These are phyloP conservation scores for Staurois parvus DNA, from an alignment of 2,797 vertebrate genomes.

Conservation along the genomic window DNA sequence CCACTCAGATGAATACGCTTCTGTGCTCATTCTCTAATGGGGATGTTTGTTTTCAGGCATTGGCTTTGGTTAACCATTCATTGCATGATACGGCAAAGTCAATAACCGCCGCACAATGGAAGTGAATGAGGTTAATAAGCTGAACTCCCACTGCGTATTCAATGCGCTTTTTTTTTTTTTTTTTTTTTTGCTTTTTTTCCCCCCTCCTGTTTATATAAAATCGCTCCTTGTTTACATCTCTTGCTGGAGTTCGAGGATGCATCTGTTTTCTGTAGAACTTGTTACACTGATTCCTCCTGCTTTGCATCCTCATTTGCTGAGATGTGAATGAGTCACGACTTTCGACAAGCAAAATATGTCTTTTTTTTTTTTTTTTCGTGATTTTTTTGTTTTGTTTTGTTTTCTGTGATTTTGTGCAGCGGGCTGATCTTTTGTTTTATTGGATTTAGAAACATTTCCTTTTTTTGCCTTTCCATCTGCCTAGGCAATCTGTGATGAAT, in stretches of 20 bases:
- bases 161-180: constrained; percentile 4
- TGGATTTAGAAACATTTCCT: not conserved
- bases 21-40: constrained; percentile 33
- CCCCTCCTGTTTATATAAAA: constrained; percentile 18
- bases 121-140: constrained; percentile 23
- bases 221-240: constrained; percentile 25
- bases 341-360: constrained; percentile 22
- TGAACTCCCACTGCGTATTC: constrained; percentile 5
- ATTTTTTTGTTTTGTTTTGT: no score
- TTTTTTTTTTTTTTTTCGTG: not conserved
- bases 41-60: constrained; percentile 35
- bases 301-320: constrained; percentile 42
- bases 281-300: constrained; percentile 32
- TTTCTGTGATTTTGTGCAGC: not conserved
- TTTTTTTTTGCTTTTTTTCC: no score
- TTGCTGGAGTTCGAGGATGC: not conserved
- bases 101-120: not conserved
- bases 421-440: not conserved
- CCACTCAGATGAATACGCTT: constrained; percentile 22
- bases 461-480: not conserved
- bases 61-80: constrained; percentile 26
- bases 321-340: constrained; percentile 19
- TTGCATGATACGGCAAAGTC: constrained; percentile 8
- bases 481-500: constrained; percentile 5
- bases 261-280: constrained; percentile 40